Evolutionary conservation across 1,140 invertebrate species (phyloP).

Genomic region (Megalonaias nervosa): DNA sequence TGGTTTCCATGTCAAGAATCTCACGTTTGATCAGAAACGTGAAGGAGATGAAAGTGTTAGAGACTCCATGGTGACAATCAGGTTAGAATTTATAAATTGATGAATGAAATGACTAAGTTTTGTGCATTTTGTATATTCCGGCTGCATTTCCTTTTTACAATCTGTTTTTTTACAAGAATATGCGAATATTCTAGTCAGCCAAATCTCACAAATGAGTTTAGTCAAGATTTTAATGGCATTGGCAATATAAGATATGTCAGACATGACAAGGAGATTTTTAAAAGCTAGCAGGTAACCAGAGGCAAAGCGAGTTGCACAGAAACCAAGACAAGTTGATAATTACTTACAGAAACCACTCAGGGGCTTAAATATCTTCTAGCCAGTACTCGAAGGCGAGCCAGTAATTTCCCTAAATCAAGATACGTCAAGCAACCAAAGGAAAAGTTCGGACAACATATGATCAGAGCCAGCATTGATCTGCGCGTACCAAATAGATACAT

Average conservation of each 20-base stretch:
- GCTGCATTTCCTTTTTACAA: too few relatives aligned
- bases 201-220: too few relatives aligned
- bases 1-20: too few relatives aligned
- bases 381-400: conserved; percentile 4
- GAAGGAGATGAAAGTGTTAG: too few relatives aligned
- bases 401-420: conserved; percentile 19
- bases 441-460: conserved; percentile 34
- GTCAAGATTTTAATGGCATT: conserved; percentile 4
- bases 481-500: conserved; percentile 30
- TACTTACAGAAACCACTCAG: conserved; percentile 9
- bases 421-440: conserved; percentile 10
- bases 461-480: conserved; percentile 33
- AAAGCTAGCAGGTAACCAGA: conserved; percentile 10
- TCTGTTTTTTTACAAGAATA: too few relatives aligned
- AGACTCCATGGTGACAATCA: too few relatives aligned
- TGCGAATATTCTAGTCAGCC: too few relatives aligned
- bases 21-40: too few relatives aligned
- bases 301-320: conserved; percentile 9
- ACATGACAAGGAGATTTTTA: conserved; percentile 14
- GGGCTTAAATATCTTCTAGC: conserved; percentile 9
- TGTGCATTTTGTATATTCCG: too few relatives aligned
- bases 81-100: too few relatives aligned
- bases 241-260: conserved; percentile 4
- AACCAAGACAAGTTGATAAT: conserved; percentile 13
- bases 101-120: too few relatives aligned